Base-by-base conservation (phyloP, 2,113 vertebrate genomes). In the Baryphthengus martii region DNA sequence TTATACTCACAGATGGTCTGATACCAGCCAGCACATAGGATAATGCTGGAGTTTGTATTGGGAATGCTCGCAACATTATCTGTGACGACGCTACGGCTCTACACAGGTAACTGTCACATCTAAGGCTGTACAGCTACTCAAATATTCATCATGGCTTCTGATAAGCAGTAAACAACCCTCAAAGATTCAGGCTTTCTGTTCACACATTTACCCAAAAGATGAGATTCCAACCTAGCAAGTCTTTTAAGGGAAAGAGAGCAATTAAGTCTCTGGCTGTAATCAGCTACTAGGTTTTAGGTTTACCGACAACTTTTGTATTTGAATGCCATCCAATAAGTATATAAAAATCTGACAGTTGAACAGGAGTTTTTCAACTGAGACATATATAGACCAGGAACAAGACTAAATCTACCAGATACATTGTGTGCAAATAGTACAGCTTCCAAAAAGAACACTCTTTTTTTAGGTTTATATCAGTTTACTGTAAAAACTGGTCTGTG, bases 81-180 rank as follows among this genome's bases (percentile, higher is more conserved):
- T 92, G 49, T 74, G 90, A 61, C 87, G 79, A 90, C 88, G 82
- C 72, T 67, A 35, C 1, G 15, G 65, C 82, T 75, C 61, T 92
- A 94, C 95, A 93, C 83, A 75, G 88, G 88, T 93, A 94, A 49
- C 76, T 96, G 96, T 96, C 90, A 78, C 76, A 72, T 86, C 58
- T 75, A 21, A 84, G 56, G 61, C 72, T 86, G 11, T 89, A 29
- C 52, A 86, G 74, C 92, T 90, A 33, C 61, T 93, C 88, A 84
- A 44, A 24, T 93, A 94, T 92, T 90, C 76, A 89, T 85, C 53
- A 12, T 52, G 44, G 68, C 45, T 90, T 93, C 61, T 89, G 66
- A 92, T 68, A 92, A 93, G 83, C 49, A 56, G 70, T 55, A 86
- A 88, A 78, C 49, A 61, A 88, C 73, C 65, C 83, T 78, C 44